phyloP scores from a whole-genome alignment of 2,888 invertebrate species.

The Agelastica alni region DNA sequence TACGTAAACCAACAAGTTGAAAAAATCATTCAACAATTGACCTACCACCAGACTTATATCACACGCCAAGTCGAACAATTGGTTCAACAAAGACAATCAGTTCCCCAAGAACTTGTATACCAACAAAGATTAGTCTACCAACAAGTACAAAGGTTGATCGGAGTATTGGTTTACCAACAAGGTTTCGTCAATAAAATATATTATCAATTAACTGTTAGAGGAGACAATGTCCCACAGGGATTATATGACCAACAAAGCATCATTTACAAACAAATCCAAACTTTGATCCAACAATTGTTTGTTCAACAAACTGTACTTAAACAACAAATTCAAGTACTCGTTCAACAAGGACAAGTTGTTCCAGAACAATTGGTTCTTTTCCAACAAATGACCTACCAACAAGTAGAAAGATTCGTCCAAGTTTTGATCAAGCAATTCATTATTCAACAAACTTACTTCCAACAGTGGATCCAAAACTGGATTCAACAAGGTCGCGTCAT shows the following conservation, averaged over 20 bases:
- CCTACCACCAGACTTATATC: not conserved
- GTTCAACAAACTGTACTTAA: not conserved
- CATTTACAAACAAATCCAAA: not conserved
- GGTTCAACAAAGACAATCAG: not conserved
- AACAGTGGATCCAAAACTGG: not conserved
- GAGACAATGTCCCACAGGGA: no score
- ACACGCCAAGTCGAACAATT: not conserved
- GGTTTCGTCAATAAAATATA: no score
- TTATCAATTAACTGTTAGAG: no score
- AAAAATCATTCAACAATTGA: not conserved
- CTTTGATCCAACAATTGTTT: not conserved
- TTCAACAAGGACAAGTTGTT: not conserved
- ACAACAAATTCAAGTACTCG: not conserved
- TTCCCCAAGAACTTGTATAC: not conserved
- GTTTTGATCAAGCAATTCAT: not conserved
- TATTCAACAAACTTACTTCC: not conserved
- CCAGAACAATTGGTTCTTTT: not conserved
- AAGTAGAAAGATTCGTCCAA: not conserved
- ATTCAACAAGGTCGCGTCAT: not conserved
- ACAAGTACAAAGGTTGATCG: not conserved
- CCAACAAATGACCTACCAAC: not conserved
- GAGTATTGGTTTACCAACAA: not conserved
- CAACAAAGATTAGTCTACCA: slow-evolving; percentile 1
- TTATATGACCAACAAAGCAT: not conserved
- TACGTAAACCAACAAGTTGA: not conserved